Evolutionary conservation across 2,797 vertebrate species (phyloP).

Genomic region (Sebastes variabilis): DNA sequence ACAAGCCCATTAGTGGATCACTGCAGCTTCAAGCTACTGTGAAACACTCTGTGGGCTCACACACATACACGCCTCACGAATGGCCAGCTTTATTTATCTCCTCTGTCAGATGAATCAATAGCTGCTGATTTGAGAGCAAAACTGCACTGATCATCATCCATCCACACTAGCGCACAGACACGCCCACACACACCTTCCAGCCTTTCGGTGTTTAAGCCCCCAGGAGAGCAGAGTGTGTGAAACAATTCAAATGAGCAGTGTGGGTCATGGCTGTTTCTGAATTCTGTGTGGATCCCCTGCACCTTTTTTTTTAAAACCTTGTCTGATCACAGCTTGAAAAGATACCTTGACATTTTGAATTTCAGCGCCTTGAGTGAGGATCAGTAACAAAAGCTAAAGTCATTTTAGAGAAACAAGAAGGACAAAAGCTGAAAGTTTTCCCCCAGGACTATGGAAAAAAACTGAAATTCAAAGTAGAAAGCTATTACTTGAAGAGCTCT

Average conservation of each 20-base stretch:
- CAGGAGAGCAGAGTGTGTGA: neutral
- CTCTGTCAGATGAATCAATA: constrained; percentile 79
- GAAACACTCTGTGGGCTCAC: constrained; percentile 38
- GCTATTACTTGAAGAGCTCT: constrained; percentile 41
- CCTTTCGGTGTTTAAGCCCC: neutral
- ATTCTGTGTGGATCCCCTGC: neutral
- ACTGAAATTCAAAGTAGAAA: constrained; percentile 8
- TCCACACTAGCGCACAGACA: neutral
- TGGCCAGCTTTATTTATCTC: constrained; percentile 68
- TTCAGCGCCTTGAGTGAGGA: constrained; percentile 1
- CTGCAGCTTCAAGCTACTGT: constrained; percentile 58
- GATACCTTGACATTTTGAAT: constrained; percentile 38
- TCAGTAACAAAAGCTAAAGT: constrained; percentile 29
- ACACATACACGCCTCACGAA: constrained; percentile 1
- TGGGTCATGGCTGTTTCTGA: neutral
- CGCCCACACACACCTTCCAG: neutral
- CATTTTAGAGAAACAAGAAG: constrained; percentile 9
- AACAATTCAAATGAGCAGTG: constrained; percentile 14
- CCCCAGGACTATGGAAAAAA: neutral
- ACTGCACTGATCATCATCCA: constrained; percentile 53
- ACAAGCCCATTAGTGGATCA: constrained; percentile 74
- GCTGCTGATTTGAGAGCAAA: constrained; percentile 73
- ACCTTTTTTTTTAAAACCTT: neutral
- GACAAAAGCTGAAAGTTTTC: constrained; percentile 8
- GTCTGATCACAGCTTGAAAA: constrained; percentile 23